Conservation (phyloP, 2,113 vertebrate species). For the Perca flavescens region DNA sequence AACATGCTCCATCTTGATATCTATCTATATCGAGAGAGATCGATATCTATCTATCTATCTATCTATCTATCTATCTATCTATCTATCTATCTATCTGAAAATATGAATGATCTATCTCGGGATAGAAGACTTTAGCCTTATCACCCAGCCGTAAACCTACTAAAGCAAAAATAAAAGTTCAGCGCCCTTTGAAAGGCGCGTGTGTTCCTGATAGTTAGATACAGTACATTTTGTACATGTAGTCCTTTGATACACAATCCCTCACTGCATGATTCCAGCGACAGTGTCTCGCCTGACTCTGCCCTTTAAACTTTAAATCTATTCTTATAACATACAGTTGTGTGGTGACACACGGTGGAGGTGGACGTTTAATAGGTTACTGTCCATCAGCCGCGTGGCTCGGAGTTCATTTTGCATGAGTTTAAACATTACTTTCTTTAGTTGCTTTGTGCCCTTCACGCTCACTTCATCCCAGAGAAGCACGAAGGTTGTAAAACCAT, state of each 20-base stretch:
- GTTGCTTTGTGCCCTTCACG: not conserved
- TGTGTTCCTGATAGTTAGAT: not conserved
- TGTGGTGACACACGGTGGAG: not conserved
- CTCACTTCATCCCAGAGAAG: not conserved
- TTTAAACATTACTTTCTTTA: not conserved
- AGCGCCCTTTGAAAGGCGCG: not conserved
- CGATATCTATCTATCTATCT: no score
- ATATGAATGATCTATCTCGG: no score
- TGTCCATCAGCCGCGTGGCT: no score
- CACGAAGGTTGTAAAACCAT: not conserved
- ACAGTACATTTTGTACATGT: conserved; percentile 24
- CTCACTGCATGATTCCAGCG: not conserved
- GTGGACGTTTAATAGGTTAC: not conserved
- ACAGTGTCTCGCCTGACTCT: conserved; percentile 7
- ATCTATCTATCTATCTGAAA: no score
- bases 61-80: no score
- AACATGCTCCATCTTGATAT: no score
- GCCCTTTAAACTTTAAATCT: not conserved
- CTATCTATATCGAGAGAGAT: no score
- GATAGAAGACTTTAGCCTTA: no score
- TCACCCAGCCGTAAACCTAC: no score
- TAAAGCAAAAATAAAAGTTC: not conserved
- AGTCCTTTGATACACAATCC: not conserved
- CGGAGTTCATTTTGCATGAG: not conserved
- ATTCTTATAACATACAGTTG: not conserved